Conservation (phyloP, 2,888 invertebrate species). For the Stenodera caucasica region DNA sequence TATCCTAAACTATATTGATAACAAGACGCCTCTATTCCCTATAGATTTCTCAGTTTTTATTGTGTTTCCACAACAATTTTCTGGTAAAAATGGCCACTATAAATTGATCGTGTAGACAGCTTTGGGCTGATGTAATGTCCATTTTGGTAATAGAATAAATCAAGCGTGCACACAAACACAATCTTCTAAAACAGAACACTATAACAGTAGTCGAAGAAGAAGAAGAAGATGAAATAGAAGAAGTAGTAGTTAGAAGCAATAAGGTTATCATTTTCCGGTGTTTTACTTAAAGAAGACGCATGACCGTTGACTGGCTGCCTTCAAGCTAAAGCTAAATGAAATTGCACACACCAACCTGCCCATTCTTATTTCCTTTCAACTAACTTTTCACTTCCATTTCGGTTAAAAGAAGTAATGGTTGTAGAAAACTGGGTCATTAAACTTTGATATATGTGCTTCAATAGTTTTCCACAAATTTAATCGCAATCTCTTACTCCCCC, state of each 20-base stretch:
- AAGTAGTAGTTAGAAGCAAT: too few species aligned
- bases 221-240: too few species aligned
- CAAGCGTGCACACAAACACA: slow-evolving; percentile 42
- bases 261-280: slow-evolving; percentile 53
- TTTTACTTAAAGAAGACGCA: slow-evolving; percentile 50
- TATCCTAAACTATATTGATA: slow-evolving; percentile 37
- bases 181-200: slow-evolving; percentile 20
- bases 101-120: slow-evolving; percentile 45
- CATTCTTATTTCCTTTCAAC: slow-evolving; percentile 33
- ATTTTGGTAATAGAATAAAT: slow-evolving; percentile 47
- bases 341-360: slow-evolving; percentile 35
- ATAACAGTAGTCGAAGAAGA: slow-evolving; percentile 37
- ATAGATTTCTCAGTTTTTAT: slow-evolving; percentile 41
- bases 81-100: slow-evolving; percentile 41
- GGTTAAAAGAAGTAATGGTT: slow-evolving; percentile 8
- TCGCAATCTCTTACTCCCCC: not conserved
- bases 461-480: slow-evolving; percentile 2
- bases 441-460: slow-evolving; percentile 28
- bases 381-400: slow-evolving; percentile 30
- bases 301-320: slow-evolving; percentile 32
- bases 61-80: slow-evolving; percentile 17
- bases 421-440: slow-evolving; percentile 31
- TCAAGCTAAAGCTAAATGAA: slow-evolving; percentile 37
- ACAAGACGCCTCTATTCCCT: slow-evolving; percentile 40
- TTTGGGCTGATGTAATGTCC: slow-evolving; percentile 46